Percentiles rank a stretch among this genome's conserved stretches.
Conservation (phyloP, 2,888 invertebrate species). For the Andrena flavipes region DNA sequence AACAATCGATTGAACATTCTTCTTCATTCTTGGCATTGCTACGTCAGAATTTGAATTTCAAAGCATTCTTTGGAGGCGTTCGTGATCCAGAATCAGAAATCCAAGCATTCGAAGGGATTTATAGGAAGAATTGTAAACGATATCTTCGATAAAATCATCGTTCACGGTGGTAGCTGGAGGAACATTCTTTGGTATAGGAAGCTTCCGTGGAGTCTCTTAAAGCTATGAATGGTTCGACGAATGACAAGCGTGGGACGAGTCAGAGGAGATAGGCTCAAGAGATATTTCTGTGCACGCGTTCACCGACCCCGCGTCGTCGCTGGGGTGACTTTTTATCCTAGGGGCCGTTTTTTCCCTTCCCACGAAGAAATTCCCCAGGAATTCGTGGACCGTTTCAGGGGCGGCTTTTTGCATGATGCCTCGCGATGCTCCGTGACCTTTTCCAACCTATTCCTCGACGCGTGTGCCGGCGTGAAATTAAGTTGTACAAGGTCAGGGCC, state of each 20-base stretch:
- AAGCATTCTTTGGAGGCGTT: too few relatives aligned
- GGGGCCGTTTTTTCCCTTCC: slow-evolving; percentile 61
- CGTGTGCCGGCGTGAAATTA: slow-evolving; percentile 61
- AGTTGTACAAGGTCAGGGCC: slow-evolving; percentile 67
- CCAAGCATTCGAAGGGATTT: too few relatives aligned
- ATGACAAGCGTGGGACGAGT: slow-evolving; percentile 17
- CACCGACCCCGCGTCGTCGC: slow-evolving; percentile 58
- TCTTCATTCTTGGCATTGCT: background rate
- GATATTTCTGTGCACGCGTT: slow-evolving; percentile 57
- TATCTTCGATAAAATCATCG: too few relatives aligned
- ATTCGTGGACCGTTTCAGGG: slow-evolving; percentile 79
- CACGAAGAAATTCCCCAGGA: slow-evolving; percentile 75
- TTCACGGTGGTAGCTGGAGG: background rate
- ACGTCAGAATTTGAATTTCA: too few relatives aligned
- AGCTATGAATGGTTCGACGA: slow-evolving; percentile 34
- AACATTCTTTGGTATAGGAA: background rate
- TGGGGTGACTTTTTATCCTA: slow-evolving; percentile 72
- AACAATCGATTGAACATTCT: background rate
- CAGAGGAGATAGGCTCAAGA: slow-evolving; percentile 52
- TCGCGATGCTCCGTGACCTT: slow-evolving; percentile 73
- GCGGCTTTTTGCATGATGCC: slow-evolving; percentile 80
- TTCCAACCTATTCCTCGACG: slow-evolving; percentile 70
- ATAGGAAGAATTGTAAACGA: too few relatives aligned
- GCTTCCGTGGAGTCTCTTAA: background rate
- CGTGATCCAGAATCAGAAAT: too few relatives aligned